A percentile compares a stretch with the other conserved stretches of the same genome.
Conservation (phyloP, 1,140 invertebrate species). For the Bradysia coprophila region DNA sequence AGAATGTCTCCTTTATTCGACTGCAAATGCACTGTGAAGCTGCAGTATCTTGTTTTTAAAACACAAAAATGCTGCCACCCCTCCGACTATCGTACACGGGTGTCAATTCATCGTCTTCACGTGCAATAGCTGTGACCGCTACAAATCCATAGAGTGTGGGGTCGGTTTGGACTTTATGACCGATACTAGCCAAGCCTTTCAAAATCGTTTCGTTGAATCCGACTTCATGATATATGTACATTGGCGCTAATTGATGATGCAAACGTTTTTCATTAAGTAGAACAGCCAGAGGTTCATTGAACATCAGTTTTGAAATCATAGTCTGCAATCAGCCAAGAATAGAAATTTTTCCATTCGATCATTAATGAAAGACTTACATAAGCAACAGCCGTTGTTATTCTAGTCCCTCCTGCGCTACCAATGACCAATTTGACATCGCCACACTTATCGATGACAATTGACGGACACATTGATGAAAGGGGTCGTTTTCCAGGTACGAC, state of each 20-base stretch:
- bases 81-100: conserved; percentile 18
- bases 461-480: conserved; percentile 81
- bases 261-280: background rate
- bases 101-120: conserved; percentile 13
- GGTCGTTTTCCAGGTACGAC: conserved; percentile 69
- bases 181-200: background rate
- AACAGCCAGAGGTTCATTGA: background rate
- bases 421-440: conserved; percentile 60
- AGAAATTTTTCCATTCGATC: no score
- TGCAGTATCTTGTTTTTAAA: no score
- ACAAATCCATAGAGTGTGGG: background rate
- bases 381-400: conserved; percentile 69
- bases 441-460: conserved; percentile 53
- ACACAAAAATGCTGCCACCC: conserved; percentile 17
- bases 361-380: conserved; percentile 32
- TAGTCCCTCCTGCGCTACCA: conserved; percentile 83
- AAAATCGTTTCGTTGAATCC: background rate
- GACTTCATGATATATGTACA: background rate
- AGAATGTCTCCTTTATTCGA: no score
- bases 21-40: no score
- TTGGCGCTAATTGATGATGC: background rate
- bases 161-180: background rate
- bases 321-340: background rate
- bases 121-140: background rate
- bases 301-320: background rate